Conservation (phyloP, 2,113 vertebrate genomes). For the Sterrhoptilus dennistouni region DNA sequence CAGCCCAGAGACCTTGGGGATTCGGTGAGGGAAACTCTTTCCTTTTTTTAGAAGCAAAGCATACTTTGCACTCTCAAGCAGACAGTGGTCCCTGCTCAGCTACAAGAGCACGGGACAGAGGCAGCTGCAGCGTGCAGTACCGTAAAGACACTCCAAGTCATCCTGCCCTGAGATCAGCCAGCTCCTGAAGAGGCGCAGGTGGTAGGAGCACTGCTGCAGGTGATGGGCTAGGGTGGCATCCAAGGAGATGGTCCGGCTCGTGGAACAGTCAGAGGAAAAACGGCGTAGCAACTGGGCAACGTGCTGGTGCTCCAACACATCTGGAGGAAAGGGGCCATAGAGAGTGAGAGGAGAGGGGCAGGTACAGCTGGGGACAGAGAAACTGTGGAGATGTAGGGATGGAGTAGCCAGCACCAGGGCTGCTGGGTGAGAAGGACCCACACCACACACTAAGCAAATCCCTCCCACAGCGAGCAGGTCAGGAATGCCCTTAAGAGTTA, state of each 20-base stretch:
- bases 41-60: slow-evolving; percentile 48
- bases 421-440: not conserved
- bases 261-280: slow-evolving; percentile 89
- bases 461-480: not conserved
- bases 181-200: slow-evolving; percentile 98
- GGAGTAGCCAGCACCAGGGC: slow-evolving; percentile 26
- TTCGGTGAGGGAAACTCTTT: not conserved
- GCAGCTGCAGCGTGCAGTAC: slow-evolving; percentile 81
- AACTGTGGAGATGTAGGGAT: not conserved
- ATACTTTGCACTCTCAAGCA: slow-evolving; percentile 65
- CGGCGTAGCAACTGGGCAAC: slow-evolving; percentile 92
- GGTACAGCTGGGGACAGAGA: not conserved
- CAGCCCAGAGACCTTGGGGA: not conserved
- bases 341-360: slow-evolving; percentile 59
- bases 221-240: slow-evolving; percentile 93
- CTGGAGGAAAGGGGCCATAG: slow-evolving; percentile 81
- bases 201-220: slow-evolving; percentile 97
- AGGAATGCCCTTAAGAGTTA: not conserved
- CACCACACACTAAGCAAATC: not conserved
- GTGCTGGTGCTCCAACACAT: slow-evolving; percentile 89
- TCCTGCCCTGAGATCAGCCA: slow-evolving; percentile 98
- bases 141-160: slow-evolving; percentile 94
- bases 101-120: slow-evolving; percentile 64
- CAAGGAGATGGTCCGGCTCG: slow-evolving; percentile 84
- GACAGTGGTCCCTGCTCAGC: slow-evolving; percentile 64